Evolutionary conservation across 2,888 invertebrate species (phyloP).

Genomic region (Hypolimnas misippus): DNA sequence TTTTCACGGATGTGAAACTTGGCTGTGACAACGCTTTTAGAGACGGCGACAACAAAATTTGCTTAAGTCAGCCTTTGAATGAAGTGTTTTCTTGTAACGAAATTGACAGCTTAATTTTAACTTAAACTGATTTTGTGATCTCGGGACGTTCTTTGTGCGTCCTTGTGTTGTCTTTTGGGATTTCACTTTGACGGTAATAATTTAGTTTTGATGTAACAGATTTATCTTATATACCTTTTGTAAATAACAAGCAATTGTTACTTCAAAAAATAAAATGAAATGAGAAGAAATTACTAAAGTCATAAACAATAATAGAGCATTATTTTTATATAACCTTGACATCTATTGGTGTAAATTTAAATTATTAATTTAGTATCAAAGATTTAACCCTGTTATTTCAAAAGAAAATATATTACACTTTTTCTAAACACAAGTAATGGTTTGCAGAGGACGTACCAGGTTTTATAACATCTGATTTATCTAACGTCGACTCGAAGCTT

Average conservation of each 20-base stretch:
- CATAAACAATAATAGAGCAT: no score
- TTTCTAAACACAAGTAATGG: no score
- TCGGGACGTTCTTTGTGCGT: constrained; percentile 21
- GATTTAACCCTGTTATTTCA: no score
- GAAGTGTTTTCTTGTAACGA: constrained; percentile 45
- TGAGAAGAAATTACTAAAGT: no score
- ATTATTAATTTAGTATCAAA: no score
- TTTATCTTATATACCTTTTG: constrained; percentile 16
- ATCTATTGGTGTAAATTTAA: no score
- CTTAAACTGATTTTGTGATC: constrained; percentile 35
- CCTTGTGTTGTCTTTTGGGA: constrained; percentile 23
- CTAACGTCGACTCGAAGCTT: constrained; percentile 34
- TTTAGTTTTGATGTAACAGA: constrained; percentile 18
- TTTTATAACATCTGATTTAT: no score
- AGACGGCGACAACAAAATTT: constrained; percentile 53
- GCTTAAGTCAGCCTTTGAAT: constrained; percentile 49
- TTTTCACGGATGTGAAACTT: constrained; percentile 76
- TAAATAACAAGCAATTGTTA: neutral
- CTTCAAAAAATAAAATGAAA: neutral
- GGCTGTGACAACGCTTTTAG: constrained; percentile 73
- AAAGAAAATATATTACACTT: no score
- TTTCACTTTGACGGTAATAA: constrained; percentile 19
- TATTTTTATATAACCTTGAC: no score
- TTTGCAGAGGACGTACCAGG: no score
- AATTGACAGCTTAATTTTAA: constrained; percentile 45